Percentiles rank a stretch among this genome's conserved stretches.
Evolutionary conservation across 2,888 invertebrate species (phyloP).

Genomic region (Coelinius sp.): DNA sequence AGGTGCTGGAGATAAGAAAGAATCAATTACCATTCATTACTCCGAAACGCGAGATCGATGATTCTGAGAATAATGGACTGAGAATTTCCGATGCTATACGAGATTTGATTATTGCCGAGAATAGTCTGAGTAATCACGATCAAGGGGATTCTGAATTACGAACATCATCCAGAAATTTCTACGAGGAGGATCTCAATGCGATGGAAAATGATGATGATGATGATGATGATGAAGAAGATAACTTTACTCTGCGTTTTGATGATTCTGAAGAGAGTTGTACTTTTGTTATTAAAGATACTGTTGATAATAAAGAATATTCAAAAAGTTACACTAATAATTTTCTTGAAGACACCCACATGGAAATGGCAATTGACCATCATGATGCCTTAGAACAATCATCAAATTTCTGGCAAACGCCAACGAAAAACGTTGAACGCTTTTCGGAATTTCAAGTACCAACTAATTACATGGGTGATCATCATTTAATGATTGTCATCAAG

Average conservation of each 20-base stretch:
- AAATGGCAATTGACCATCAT: slow-evolving; percentile 10
- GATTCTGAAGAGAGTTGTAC: slow-evolving; percentile 6
- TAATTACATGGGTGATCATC: neutral
- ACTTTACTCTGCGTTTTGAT: neutral
- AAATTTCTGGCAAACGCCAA: neutral
- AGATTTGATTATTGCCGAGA: slow-evolving; percentile 4
- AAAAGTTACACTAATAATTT: neutral
- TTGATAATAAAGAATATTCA: slow-evolving; percentile 1
- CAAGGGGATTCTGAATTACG: neutral
- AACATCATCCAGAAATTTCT: neutral
- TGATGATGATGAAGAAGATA: slow-evolving; percentile 11
- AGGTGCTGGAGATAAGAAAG: neutral
- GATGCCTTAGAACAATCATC: slow-evolving; percentile 5
- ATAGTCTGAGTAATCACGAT: neutral
- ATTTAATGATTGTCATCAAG: slow-evolving; percentile 39
- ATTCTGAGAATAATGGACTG: slow-evolving; percentile 8
- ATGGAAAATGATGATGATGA: neutral
- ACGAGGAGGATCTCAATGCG: neutral
- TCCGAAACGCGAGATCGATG: neutral
- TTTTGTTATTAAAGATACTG: neutral
- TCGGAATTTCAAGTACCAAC: neutral
- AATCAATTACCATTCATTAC: neutral
- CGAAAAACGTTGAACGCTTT: neutral
- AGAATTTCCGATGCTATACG: slow-evolving; percentile 6
- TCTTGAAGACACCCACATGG: neutral